These are phyloP conservation scores for Emmelina monodactyla DNA, from an alignment of 2,888 invertebrate genomes.

Conservation along the genomic window DNA sequence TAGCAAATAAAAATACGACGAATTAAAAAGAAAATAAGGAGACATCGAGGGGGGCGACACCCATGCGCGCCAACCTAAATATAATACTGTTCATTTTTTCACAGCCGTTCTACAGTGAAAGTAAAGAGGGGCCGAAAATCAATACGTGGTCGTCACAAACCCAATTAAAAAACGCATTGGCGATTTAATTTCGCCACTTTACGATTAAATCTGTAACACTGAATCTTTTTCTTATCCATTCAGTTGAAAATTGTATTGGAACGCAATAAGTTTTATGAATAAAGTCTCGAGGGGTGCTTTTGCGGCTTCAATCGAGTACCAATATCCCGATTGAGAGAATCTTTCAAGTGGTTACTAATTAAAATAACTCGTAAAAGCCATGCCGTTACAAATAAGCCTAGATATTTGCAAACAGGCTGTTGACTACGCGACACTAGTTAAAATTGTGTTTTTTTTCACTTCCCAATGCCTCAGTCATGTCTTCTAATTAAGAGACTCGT, in stretches of 20 bases:
- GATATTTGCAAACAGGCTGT: conserved; percentile 17
- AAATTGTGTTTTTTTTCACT: conserved; percentile 22
- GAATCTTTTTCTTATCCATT: no score
- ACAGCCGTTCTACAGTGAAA: conserved; percentile 26
- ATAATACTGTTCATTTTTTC: conserved; percentile 45
- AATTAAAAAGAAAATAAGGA: conserved; percentile 62
- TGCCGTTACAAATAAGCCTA: conserved; percentile 29
- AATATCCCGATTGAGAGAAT: no score
- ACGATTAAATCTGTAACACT: no score
- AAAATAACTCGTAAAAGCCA: no score
- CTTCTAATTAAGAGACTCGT: conserved; percentile 48
- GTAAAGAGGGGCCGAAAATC: conserved; percentile 33
- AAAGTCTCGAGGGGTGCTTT: no score
- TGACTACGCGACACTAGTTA: conserved; percentile 23
- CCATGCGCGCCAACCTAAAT: conserved; percentile 42
- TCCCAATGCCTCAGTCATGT: conserved; percentile 19
- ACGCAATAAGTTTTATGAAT: no score
- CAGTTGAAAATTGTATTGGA: no score
- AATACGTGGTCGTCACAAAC: conserved; percentile 23
- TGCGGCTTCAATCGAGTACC: no score
- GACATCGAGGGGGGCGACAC: conserved; percentile 47
- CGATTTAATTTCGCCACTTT: no score
- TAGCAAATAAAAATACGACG: conserved; percentile 63
- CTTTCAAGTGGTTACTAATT: no score
- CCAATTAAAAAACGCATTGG: conserved; percentile 25